Evolutionary conservation across 2,797 vertebrate genomes (phyloP), one percentile per base, ranked within the genome.

Genomic region (Lepus oiostolus): DNA sequence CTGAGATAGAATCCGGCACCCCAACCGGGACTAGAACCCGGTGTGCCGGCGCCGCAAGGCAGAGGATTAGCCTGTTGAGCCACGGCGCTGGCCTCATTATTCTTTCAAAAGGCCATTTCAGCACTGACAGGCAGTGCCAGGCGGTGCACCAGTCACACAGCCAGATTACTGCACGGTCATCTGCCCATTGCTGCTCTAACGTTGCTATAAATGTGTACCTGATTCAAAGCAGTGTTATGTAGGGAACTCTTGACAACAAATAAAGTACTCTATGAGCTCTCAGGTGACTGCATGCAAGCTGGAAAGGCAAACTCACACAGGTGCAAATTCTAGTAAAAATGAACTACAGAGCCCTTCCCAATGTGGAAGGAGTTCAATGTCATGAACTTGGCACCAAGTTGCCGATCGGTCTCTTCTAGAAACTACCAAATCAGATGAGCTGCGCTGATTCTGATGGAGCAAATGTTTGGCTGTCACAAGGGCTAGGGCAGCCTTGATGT

Each of bases 141-240:
- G 16, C 11, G 5, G 5, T 28, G 8, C 3, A n/a, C 22, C 13
- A 22, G 7, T 22, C 11, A 30, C 3, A 11, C 30, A 30, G 17
- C 32, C 54, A 42, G 26, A 13, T 54, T 30, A 42, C 50, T 17
- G n/a, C 12, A 5, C 2, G 5, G 14, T 32, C 76, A 82, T 2
- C 0, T 4, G 1, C 28, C 52, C 17, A 28, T 35, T 13, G 3
- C 10, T 16, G 28, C 28, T 21, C 4, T n/a, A 42, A 11, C 16
- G 10, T 10, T 50, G 16, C 74, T n/a, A 4, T 62, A 28, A 26
- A 26, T 52, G 30, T 7, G 4, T 28, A 58, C 76, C 22, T 72
- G 32, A 32, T n/a, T 32, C 30, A 47, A 77, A 6, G 28, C 30
- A 30, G 14, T 35, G 32, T 17, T n/a, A 62, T 32, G 24, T 7